Evolutionary conservation across 2,113 vertebrate genomes (phyloP), one percentile per base, ranked within the genome.

Genomic region (Nothobranchius kuhntae): DNA sequence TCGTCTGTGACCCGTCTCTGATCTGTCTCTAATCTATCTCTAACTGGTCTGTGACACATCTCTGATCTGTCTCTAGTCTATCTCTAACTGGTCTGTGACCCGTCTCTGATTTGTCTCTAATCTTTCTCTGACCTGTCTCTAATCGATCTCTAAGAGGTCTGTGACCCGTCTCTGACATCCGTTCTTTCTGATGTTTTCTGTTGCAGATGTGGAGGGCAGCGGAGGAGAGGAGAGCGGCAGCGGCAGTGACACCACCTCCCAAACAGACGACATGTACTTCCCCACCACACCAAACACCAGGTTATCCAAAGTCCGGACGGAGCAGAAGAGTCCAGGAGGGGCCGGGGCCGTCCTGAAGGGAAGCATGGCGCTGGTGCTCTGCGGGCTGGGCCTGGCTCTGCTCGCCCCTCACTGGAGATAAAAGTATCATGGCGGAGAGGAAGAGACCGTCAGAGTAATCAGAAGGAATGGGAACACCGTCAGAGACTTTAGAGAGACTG

Each of bases 201-300:
- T 30, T 15, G 12, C 76, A 98, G 96, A 93, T 7, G 96, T 96
- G 3, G 94, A 92, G 0, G 86, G 78, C 78, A 97, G 96, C 0
- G 95, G 95, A 4, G 95, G 92, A 78, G 92, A 89, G 56, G 97
- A 94, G 79, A 98, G 98, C 0, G 97, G 97, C 69, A 99, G 97
- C 5, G 95, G 96, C 35, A 98, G 96, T 0, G 95, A 95, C 48
- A 84, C 89, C 5, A 95, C 95, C 48, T 84, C 89, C 5, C 91
- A 92, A 46, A 78, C 65, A 0, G 95, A 40, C 9, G 38, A 93
- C 80, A 93, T 96, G 0, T 96, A 95, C 86, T 94, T 95, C 91
- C 95, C 95, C 0, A 89, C 90, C 12, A 93, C 95, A 0, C 50
- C 85, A 0, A 83, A 65, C 69, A 85, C 88, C 0, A 54, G 46